These are phyloP conservation scores for Drosophila gunungcola DNA, from an alignment of 1,140 invertebrate species.

Conservation along the genomic window DNA sequence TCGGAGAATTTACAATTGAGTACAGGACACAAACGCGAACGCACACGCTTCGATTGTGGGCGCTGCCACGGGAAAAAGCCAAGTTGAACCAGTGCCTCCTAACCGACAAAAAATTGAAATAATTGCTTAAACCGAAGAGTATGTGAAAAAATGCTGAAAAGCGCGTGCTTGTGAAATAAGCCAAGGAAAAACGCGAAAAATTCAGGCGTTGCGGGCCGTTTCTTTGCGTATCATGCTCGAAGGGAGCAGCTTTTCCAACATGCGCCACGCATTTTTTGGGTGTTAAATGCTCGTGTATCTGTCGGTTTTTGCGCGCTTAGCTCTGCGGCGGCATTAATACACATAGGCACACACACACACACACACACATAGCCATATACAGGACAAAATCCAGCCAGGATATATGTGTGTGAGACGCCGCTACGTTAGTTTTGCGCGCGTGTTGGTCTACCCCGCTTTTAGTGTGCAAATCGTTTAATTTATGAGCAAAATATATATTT, in stretches of 20 bases:
- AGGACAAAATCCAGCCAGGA: slow-evolving; percentile 18
- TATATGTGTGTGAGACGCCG: slow-evolving; percentile 52
- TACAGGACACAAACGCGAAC: slow-evolving; percentile 76
- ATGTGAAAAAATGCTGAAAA: slow-evolving; percentile 47
- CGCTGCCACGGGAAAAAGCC: slow-evolving; percentile 44
- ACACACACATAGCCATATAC: slow-evolving; percentile 16
- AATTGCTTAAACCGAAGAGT: slow-evolving; percentile 32
- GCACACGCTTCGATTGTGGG: slow-evolving; percentile 44
- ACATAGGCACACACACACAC: slow-evolving; percentile 37
- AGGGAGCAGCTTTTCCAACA: slow-evolving; percentile 59
- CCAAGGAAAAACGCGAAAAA: neutral
- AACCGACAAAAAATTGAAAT: slow-evolving; percentile 29
- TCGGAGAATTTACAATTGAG: slow-evolving; percentile 69
- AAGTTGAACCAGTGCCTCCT: slow-evolving; percentile 53
- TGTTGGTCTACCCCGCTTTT: slow-evolving; percentile 59
- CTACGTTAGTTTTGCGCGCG: slow-evolving; percentile 80
- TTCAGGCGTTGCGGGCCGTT: neutral
- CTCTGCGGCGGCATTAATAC: slow-evolving; percentile 71
- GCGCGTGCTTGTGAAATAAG: slow-evolving; percentile 7
- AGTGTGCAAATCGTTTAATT: slow-evolving; percentile 82
- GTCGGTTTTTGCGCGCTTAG: slow-evolving; percentile 82
- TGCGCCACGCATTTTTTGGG: slow-evolving; percentile 77
- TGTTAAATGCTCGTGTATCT: slow-evolving; percentile 83
- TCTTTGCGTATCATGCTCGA: neutral
- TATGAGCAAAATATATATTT: slow-evolving; percentile 80